phyloP scores from a whole-genome alignment of 2,888 invertebrate genomes.

The Polydesmus complanatus region DNA sequence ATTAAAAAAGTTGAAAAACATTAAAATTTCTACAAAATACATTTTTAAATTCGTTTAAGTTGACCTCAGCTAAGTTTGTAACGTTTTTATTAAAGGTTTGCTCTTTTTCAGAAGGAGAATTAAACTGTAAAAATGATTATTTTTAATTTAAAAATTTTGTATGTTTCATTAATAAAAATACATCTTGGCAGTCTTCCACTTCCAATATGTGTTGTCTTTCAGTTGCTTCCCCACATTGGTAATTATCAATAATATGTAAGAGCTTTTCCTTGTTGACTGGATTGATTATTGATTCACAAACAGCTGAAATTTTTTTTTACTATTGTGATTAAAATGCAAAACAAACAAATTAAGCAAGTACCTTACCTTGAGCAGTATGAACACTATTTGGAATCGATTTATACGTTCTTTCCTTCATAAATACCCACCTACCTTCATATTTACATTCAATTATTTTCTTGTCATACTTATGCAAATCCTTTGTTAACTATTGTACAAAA shows the following conservation, averaged over 20 bases:
- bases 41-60: too few relatives aligned
- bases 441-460: constrained; percentile 95
- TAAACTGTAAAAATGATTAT: too few relatives aligned
- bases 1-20: too few relatives aligned
- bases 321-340: background rate
- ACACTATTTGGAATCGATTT: constrained; percentile 89
- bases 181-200: too few relatives aligned
- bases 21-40: too few relatives aligned
- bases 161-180: too few relatives aligned
- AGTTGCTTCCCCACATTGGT: too few relatives aligned
- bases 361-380: constrained; percentile 53
- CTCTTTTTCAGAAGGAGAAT: too few relatives aligned
- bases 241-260: constrained; percentile 58
- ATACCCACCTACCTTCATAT: constrained; percentile 61
- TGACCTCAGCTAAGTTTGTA: too few relatives aligned
- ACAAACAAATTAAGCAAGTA: background rate
- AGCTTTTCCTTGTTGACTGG: constrained; percentile 76
- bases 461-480: constrained; percentile 59
- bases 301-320: constrained; percentile 52
- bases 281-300: constrained; percentile 60
- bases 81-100: too few relatives aligned
- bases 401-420: constrained; percentile 90
- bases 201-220: too few relatives aligned
- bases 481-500: constrained; percentile 39
- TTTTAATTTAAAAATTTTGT: too few relatives aligned